These are phyloP conservation scores for Plutomurus gul DNA, from an alignment of 1,140 invertebrate genomes.

Conservation along the genomic window DNA sequence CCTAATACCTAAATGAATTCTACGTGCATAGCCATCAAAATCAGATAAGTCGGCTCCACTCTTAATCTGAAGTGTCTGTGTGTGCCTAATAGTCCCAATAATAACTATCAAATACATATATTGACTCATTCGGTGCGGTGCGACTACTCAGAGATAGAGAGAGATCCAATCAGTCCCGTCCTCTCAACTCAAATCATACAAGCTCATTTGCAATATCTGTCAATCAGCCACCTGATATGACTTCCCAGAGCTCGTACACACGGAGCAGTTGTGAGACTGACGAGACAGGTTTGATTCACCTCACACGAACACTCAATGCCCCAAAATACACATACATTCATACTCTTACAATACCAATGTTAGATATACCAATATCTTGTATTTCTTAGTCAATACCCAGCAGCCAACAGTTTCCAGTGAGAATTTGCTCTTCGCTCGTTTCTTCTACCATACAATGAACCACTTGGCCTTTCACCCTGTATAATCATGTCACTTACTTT, in stretches of 20 bases:
- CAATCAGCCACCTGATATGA: no score
- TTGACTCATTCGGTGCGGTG: slow-evolving; percentile 14
- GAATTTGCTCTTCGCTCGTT: slow-evolving; percentile 17
- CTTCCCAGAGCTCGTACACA: neutral
- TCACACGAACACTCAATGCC: slow-evolving; percentile 9
- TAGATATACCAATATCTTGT: neutral
- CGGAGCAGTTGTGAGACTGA: neutral
- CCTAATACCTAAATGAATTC: slow-evolving; percentile 15
- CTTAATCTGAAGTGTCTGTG: slow-evolving; percentile 22
- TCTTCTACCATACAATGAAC: neutral
- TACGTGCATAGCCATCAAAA: slow-evolving; percentile 28
- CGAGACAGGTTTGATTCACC: neutral
- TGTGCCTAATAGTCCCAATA: slow-evolving; percentile 21
- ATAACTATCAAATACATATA: slow-evolving; percentile 23
- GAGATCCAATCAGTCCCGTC: neutral
- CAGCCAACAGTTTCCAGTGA: slow-evolving; percentile 23
- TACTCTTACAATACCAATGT: neutral
- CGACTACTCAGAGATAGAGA: neutral
- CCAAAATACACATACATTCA: neutral
- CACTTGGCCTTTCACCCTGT: neutral
- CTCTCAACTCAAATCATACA: neutral
- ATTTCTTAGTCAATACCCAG: slow-evolving; percentile 19
- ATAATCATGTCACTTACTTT: neutral
- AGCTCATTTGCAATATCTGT: no score
- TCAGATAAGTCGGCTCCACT: slow-evolving; percentile 9